Percentiles rank a stretch among this genome's conserved stretches.
These are phyloP conservation scores for Trematocara stigmaticum DNA, from an alignment of 2,113 vertebrate genomes.

Conservation along the genomic window DNA sequence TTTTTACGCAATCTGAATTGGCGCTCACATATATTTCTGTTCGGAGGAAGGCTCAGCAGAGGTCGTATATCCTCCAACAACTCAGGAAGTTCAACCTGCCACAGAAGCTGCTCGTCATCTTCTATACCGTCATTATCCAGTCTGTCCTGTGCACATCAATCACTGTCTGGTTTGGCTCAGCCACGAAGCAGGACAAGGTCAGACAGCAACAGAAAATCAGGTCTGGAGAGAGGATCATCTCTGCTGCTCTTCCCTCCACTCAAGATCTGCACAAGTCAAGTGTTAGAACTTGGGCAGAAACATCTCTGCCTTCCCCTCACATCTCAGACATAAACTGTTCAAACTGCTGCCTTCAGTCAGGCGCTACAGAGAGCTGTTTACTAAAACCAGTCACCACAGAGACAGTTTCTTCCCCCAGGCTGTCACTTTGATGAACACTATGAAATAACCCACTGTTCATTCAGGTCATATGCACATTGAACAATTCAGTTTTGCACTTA, in stretches of 20 bases:
- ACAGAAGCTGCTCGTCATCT: neutral
- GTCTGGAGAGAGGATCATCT: neutral
- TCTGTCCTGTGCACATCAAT: neutral
- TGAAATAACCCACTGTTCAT: neutral
- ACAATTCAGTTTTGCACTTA: neutral
- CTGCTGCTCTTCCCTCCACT: neutral
- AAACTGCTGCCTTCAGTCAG: neutral
- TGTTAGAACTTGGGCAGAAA: neutral
- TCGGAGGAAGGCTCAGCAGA: neutral
- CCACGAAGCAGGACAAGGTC: neutral
- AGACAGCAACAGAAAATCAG: neutral
- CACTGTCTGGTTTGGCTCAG: neutral
- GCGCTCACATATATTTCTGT: neutral
- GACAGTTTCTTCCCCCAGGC: neutral
- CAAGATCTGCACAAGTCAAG: neutral
- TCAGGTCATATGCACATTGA: neutral
- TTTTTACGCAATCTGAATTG: neutral
- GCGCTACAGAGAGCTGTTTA: neutral
- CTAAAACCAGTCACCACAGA: neutral
- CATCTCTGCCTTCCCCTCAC: neutral
- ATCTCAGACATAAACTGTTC: neutral
- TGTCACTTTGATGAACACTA: neutral
- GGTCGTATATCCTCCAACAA: neutral
- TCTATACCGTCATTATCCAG: neutral
- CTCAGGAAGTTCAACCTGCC: neutral